These are phyloP conservation scores for Artibeus lituratus DNA, from an alignment of 2,797 vertebrate species.

Conservation along the genomic window DNA sequence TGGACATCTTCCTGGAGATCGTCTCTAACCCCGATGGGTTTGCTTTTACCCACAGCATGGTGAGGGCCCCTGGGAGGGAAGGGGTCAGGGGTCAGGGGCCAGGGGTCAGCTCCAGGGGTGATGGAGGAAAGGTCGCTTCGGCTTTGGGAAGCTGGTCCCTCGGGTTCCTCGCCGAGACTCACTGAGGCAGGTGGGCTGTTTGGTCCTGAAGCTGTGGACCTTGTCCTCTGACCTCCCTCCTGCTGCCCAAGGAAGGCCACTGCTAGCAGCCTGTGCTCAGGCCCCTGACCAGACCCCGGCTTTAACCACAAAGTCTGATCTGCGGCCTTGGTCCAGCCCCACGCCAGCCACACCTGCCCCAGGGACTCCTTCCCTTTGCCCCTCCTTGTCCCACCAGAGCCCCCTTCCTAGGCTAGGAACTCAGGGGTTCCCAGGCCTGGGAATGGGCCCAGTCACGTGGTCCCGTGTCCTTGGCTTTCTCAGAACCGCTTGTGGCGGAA, in stretches of 20 bases:
- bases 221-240: not conserved
- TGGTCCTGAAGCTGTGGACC: not conserved
- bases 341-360: not conserved
- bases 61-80: constrained; percentile 56
- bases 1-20: constrained; percentile 85
- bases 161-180: not conserved
- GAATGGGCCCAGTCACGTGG: not conserved
- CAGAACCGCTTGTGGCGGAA: constrained; percentile 94
- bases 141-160: not conserved
- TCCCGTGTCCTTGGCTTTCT: not conserved
- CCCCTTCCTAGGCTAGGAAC: not conserved
- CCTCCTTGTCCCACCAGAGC: not conserved
- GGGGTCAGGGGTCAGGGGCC: not conserved
- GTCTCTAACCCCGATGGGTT: constrained; percentile 85
- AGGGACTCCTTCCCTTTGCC: not conserved
- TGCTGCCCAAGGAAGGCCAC: not conserved
- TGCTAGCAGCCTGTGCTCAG: not conserved
- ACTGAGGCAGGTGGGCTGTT: not conserved
- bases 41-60: constrained; percentile 82
- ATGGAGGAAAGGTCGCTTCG: not conserved
- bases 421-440: not conserved
- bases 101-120: not conserved
- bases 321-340: not conserved
- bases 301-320: not conserved
- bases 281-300: not conserved